phyloP scores from a whole-genome alignment of 2,113 vertebrate species.

The Peromyscus californicus region DNA sequence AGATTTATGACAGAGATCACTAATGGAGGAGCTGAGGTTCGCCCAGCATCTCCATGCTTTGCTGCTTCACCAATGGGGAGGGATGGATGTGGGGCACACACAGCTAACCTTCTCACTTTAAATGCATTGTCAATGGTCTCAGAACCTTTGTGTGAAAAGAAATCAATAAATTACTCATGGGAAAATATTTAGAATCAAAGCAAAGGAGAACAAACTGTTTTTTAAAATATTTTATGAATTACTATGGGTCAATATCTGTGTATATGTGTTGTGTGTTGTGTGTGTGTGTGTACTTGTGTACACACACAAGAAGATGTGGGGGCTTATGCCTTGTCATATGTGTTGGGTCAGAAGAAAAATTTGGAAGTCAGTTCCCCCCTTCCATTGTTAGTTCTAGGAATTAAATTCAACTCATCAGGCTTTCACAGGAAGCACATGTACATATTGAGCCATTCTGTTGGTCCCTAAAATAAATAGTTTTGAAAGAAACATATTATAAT shows the following conservation, averaged over 20 bases:
- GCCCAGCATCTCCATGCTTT: background rate
- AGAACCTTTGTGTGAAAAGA: background rate
- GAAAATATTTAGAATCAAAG: constrained; percentile 7
- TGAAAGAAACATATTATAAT: background rate
- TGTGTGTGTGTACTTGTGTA: background rate
- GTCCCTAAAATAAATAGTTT: background rate
- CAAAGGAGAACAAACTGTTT: background rate
- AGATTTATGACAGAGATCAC: constrained; percentile 27
- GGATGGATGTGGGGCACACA: background rate
- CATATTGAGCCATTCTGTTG: no score
- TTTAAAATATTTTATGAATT: background rate
- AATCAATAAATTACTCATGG: background rate
- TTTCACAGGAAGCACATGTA: background rate
- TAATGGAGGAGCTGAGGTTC: background rate
- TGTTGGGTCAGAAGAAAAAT: background rate
- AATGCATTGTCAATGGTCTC: background rate
- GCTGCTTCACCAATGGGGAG: background rate
- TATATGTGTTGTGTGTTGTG: background rate
- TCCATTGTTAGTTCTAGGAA: no score
- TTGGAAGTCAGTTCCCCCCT: background rate
- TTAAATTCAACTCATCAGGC: background rate
- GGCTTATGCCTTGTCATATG: background rate
- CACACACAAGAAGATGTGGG: background rate
- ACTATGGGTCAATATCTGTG: background rate
- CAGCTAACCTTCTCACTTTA: background rate